phyloP scores from a whole-genome alignment of 2,113 vertebrate genomes.

The Xyliphius kryptos region DNA sequence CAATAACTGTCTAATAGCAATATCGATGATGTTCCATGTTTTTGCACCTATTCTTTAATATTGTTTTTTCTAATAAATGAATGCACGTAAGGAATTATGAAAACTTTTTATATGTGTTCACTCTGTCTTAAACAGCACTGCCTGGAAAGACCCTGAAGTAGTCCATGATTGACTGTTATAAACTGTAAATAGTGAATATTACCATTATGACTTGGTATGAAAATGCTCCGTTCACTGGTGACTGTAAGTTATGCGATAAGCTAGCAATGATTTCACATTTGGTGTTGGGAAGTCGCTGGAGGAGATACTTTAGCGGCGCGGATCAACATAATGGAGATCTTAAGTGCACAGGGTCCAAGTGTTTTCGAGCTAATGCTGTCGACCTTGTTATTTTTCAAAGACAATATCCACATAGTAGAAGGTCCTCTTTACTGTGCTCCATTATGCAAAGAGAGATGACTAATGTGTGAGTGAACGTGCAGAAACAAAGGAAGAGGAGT shows the following conservation, averaged over 20 bases:
- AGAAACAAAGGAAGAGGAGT: constrained; percentile 52
- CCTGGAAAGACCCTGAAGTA: too few species aligned
- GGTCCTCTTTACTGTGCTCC: constrained; percentile 44
- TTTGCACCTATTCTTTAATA: too few species aligned
- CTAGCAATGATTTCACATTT: constrained; percentile 33
- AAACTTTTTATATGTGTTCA: too few species aligned
- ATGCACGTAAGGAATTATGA: too few species aligned
- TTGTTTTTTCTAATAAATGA: too few species aligned
- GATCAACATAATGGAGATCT: constrained; percentile 58
- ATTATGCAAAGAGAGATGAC: constrained; percentile 63
- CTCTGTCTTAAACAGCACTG: too few species aligned
- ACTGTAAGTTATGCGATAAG: constrained; percentile 45
- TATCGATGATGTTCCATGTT: too few species aligned
- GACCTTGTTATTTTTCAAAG: constrained; percentile 56
- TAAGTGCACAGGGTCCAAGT: constrained; percentile 50
- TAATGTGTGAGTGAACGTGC: constrained; percentile 52
- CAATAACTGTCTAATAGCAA: too few species aligned
- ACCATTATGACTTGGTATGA: too few species aligned
- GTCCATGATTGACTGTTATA: constrained; percentile 34
- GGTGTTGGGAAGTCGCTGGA: constrained; percentile 45
- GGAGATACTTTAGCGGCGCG: constrained; percentile 47
- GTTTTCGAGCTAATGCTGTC: constrained; percentile 60
- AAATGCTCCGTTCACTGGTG: constrained; percentile 28
- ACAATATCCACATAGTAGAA: constrained; percentile 46
- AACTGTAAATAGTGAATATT: constrained; percentile 35